A percentile compares a stretch with the other conserved stretches of the same genome.
Evolutionary conservation across 1,140 invertebrate species (phyloP).

Genomic region (Marisa cornuarietis): DNA sequence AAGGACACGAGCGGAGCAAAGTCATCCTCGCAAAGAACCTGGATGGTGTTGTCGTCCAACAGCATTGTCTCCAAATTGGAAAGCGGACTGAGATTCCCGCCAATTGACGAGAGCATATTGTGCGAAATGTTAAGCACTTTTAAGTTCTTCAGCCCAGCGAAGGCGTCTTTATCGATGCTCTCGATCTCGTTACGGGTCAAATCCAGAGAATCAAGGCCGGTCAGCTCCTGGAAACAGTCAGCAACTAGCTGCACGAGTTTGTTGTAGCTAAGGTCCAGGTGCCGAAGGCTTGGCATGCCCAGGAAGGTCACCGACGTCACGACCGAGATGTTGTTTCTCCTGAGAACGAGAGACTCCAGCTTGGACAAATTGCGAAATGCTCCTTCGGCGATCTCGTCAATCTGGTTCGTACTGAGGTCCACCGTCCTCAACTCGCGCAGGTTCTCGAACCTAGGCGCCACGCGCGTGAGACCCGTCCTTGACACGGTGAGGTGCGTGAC

Average conservation of each 20-base stretch:
- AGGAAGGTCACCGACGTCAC: neutral
- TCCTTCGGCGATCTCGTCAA: slow-evolving; percentile 9
- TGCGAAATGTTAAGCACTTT: neutral
- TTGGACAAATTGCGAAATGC: neutral
- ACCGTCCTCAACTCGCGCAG: neutral
- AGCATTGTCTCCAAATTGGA: neutral
- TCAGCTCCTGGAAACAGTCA: slow-evolving; percentile 1
- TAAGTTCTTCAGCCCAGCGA: neutral
- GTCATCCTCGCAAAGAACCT: neutral
- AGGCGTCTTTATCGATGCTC: neutral
- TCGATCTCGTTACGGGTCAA: slow-evolving; percentile 15
- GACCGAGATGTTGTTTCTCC: neutral
- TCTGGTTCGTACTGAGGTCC: slow-evolving; percentile 5
- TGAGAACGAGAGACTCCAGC: slow-evolving; percentile 5
- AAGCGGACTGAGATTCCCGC: neutral
- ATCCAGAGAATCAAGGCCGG: neutral
- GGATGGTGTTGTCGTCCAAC: slow-evolving; percentile 9
- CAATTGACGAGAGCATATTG: neutral
- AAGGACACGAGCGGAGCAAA: slow-evolving; percentile 7
- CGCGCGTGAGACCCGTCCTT: neutral
- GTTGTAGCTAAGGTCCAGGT: slow-evolving; percentile 20
- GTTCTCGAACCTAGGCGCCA: neutral
- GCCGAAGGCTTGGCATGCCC: neutral
- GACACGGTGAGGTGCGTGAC: neutral
- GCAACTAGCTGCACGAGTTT: neutral